Conservation (phyloP, 1,140 invertebrate genomes). For the Camponotus vicinus region DNA sequence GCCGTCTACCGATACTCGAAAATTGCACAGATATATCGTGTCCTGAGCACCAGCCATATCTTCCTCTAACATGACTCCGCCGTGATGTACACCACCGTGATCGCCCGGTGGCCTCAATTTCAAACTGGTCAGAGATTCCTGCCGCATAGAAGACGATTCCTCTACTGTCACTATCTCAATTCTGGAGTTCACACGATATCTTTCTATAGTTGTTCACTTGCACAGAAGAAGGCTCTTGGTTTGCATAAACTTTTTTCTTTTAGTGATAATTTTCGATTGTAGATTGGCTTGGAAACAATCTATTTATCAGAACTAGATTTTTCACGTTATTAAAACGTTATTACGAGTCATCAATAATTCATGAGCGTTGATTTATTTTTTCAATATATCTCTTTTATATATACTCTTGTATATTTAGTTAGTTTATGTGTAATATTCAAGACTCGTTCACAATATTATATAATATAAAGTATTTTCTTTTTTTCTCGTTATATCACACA, state of each 20-base stretch:
- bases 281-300: neutral
- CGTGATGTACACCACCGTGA: constrained; percentile 82
- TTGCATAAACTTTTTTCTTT: neutral
- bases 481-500: constrained; percentile 43
- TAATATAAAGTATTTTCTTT: neutral
- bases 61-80: constrained; percentile 86
- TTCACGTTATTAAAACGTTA: constrained; percentile 5
- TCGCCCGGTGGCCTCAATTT: constrained; percentile 81
- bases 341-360: neutral
- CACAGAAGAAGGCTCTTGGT: neutral
- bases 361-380: neutral
- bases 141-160: constrained; percentile 81
- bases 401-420: neutral
- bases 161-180: constrained; percentile 16
- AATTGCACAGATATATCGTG: constrained; percentile 98
- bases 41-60: constrained; percentile 96
- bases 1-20: constrained; percentile 98
- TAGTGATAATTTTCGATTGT: neutral
- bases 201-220: constrained; percentile 29
- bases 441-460: neutral
- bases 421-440: neutral
- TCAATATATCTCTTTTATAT: neutral
- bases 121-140: constrained; percentile 80
- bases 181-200: constrained; percentile 15
- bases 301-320: neutral